A percentile compares a stretch with the other conserved stretches of the same genome.
phyloP scores from a whole-genome alignment of 2,797 vertebrate genomes.

The Pangasius krempfi region DNA sequence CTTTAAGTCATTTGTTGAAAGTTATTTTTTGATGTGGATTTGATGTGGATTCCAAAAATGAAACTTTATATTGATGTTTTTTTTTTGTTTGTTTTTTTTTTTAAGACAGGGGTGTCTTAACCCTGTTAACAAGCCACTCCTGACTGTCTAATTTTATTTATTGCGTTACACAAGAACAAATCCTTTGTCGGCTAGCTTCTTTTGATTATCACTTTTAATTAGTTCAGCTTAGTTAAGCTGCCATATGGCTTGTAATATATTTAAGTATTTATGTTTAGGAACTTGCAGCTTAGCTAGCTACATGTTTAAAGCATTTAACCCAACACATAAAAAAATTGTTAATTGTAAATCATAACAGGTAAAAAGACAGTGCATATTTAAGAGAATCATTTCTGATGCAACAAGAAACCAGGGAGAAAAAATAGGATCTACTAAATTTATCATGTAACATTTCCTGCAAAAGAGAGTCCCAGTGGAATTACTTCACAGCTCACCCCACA shows the following conservation, averaged over 20 bases:
- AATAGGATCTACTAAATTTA: constrained; percentile 68
- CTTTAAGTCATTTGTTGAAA: no score
- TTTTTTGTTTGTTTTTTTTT: background rate
- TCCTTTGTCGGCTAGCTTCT: background rate
- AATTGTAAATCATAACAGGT: background rate
- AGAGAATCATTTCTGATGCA: constrained; percentile 31
- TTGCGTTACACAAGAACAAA: background rate
- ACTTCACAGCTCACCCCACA: constrained; percentile 59
- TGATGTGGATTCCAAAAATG: no score
- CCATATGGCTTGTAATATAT: background rate
- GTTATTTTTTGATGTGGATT: no score
- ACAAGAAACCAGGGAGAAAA: background rate
- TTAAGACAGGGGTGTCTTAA: background rate
- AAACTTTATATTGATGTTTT: no score
- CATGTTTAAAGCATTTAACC: background rate
- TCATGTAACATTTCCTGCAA: constrained; percentile 66
- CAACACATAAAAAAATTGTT: background rate
- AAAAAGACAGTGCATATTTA: constrained; percentile 30
- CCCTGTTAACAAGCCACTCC: background rate
- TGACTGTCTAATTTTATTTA: background rate
- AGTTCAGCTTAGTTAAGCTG: background rate
- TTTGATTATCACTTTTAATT: background rate
- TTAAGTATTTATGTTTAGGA: background rate
- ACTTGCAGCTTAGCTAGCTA: background rate
- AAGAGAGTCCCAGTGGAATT: constrained; percentile 67